Evolutionary conservation across 2,797 vertebrate species (phyloP), one percentile per base, ranked within the genome.

Genomic region (Poecilia velifera): DNA sequence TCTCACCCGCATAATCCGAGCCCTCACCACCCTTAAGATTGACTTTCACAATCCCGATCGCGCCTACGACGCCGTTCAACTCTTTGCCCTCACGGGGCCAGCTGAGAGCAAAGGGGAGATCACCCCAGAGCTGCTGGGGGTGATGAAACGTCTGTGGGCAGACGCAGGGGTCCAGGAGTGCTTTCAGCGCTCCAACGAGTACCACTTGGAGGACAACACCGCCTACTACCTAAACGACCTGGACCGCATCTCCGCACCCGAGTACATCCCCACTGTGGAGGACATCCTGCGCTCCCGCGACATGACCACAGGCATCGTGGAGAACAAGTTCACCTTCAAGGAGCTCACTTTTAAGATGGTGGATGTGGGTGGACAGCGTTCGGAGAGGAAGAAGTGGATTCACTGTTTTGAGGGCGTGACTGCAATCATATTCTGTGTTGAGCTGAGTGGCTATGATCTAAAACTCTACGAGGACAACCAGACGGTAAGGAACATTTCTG

Each of bases 341-440:
- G 98, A 99, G 96, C 98, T 99, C 92, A 99, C 98, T 85, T 99
- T 99, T 96, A 99, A 99, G 96, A 99, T 99, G 98, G 98, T 99
- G 80, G 98, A 99, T 0, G 98, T 99, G 90, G 98, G 98, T 5
- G 98, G 98, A 45, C 98, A 99, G 94, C 96, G 98, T 46, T 99
- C 98, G 0, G 98, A 99, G 94, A 96, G 98, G 86, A 99, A 99
- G 95, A 99, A 99, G 92, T 99, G 98, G 98, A 99, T 99, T 96
- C 98, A 99, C 93, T 99, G 98, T 94, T 99, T 99, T 12, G 98
- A 99, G 93, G 98, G 98, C 5, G 98, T 99, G 88, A 99, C 98
- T 43, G 98, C 98, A 93, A 99, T 99, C 96, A 99, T 99, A 95
- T 99, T 99, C 97, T 99, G 98, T 75, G 98, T 99, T 89, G 98